phyloP scores from a whole-genome alignment of 2,113 vertebrate species.

The Lepus timidus region DNA sequence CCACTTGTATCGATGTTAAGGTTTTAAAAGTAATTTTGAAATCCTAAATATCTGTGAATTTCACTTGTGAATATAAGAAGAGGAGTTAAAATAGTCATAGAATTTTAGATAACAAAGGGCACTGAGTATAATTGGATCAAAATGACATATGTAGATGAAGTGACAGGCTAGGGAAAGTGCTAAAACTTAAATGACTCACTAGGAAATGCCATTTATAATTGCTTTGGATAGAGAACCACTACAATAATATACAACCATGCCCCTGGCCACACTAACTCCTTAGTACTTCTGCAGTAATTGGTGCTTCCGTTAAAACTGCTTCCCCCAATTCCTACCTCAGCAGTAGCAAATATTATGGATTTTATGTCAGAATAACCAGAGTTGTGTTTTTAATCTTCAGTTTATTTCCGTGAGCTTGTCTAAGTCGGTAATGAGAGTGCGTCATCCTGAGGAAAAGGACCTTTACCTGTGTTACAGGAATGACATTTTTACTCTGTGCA shows the following conservation, averaged over 20 bases:
- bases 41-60: conserved; percentile 44
- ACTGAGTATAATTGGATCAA: neutral
- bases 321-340: neutral
- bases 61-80: conserved; percentile 21
- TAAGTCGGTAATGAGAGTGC: neutral
- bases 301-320: neutral
- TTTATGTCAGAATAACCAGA: conserved; percentile 8
- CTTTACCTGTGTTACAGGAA: neutral
- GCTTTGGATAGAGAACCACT: neutral
- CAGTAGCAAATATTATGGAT: neutral
- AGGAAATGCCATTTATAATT: neutral
- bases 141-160: neutral
- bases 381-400: neutral
- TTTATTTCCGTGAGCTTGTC: conserved; percentile 25
- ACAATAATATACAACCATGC: neutral
- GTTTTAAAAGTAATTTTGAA: neutral
- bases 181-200: neutral
- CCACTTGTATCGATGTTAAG: neutral
- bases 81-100: neutral
- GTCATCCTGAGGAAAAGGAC: neutral
- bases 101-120: neutral
- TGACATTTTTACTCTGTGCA: neutral
- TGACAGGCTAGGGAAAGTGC: neutral
- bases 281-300: neutral
- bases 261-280: neutral